Percentiles rank a stretch among this genome's conserved stretches.
Evolutionary conservation across 1,140 invertebrate species (phyloP).

Genomic region (Hyposmocoma kahamanoa): DNA sequence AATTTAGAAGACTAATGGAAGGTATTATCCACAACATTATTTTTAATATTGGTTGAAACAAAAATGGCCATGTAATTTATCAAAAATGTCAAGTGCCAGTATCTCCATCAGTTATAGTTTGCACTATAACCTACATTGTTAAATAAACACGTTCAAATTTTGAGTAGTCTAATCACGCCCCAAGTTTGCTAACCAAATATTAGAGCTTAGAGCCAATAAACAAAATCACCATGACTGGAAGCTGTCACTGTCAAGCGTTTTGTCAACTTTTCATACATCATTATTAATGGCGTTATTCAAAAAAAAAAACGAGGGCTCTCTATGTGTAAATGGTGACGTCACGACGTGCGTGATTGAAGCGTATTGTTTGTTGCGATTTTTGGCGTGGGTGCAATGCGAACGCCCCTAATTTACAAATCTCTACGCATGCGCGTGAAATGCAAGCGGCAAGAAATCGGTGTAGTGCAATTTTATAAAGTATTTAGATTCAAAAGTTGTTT

Average conservation of each 20-base stretch:
- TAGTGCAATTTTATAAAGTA: too few relatives aligned
- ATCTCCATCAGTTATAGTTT: too few relatives aligned
- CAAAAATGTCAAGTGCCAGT: too few relatives aligned
- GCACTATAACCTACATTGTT: too few relatives aligned
- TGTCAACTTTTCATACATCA: conserved; percentile 48
- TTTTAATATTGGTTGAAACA: too few relatives aligned
- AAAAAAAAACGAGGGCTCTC: conserved; percentile 36
- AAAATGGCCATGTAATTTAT: too few relatives aligned
- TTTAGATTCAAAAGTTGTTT: too few relatives aligned
- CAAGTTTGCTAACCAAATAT: conserved; percentile 40
- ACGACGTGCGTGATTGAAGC: conserved; percentile 27
- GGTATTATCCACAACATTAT: too few relatives aligned
- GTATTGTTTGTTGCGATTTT: conserved; percentile 51
- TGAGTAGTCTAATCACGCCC: too few relatives aligned
- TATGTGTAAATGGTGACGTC: conserved; percentile 24
- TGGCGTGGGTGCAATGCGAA: conserved; percentile 27
- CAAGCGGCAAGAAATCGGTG: too few relatives aligned
- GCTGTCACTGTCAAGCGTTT: conserved; percentile 25
- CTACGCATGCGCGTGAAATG: conserved; percentile 8
- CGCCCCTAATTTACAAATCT: conserved; percentile 33
- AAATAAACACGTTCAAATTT: too few relatives aligned
- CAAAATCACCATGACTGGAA: conserved; percentile 47
- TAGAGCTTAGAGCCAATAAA: conserved; percentile 35
- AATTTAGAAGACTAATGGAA: too few relatives aligned
- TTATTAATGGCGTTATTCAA: conserved; percentile 33